Conservation (phyloP, 2,888 invertebrate species). For the Drosophila cracens region DNA sequence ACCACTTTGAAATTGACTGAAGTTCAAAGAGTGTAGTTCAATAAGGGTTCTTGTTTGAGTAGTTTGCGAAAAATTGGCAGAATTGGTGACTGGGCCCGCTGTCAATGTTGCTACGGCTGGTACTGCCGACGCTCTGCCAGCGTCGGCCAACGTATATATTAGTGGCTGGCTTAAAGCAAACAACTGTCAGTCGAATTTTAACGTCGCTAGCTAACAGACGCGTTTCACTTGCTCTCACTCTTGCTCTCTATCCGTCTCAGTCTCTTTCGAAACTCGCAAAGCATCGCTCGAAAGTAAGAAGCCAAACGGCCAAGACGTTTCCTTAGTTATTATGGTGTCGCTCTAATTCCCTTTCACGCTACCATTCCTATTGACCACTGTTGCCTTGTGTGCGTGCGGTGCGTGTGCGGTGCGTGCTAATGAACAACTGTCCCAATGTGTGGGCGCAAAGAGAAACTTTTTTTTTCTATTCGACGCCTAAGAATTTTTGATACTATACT, state of each 20-base stretch:
- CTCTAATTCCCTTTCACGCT: conserved; percentile 2
- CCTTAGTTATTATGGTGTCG: conserved; percentile 31
- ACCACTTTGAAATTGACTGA: not conserved
- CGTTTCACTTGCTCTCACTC: conserved; percentile 55
- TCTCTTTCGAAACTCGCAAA: conserved; percentile 23
- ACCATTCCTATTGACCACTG: conserved; percentile 17
- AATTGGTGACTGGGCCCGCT: not conserved
- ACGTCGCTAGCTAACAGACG: conserved; percentile 71
- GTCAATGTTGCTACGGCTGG: conserved; percentile 2
- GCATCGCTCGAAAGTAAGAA: conserved; percentile 47
- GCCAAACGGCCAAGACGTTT: conserved; percentile 43
- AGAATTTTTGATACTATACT: conserved; percentile 41
- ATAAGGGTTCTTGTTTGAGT: not conserved
- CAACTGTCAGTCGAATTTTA: conserved; percentile 63
- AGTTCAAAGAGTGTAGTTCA: not conserved
- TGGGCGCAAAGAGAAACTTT: conserved; percentile 75
- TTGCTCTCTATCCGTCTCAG: conserved; percentile 2
- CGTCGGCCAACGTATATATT: conserved; percentile 35
- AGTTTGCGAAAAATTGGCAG: not conserved
- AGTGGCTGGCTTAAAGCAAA: conserved; percentile 53
- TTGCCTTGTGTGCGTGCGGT: conserved; percentile 36
- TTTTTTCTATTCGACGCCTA: conserved; percentile 13
- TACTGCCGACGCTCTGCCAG: conserved; percentile 35
- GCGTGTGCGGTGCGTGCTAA: conserved; percentile 65
- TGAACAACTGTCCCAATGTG: conserved; percentile 42